Conservation (phyloP, 2,797 vertebrate genomes). For the Rhynchonycteris naso region DNA sequence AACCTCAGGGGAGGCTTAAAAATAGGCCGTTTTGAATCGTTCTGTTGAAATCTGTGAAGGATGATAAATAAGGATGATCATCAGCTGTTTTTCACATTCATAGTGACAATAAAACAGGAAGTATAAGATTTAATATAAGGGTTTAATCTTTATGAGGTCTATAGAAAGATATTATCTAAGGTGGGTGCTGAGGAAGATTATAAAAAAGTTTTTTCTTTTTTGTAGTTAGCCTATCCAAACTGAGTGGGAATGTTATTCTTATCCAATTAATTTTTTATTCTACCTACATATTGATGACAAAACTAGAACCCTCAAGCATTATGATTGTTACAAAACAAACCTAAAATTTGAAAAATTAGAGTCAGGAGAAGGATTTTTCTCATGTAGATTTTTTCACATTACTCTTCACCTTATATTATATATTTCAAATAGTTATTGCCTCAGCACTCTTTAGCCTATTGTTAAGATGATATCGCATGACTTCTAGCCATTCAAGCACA, state of each 20-base stretch:
- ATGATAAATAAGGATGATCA: neutral
- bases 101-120: neutral
- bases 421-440: neutral
- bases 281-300: neutral
- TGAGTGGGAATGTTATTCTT: neutral
- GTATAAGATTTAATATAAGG: neutral
- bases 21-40: conserved; percentile 20
- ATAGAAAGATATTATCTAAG: neutral
- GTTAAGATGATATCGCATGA: neutral
- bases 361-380: neutral
- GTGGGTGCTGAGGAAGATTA: neutral
- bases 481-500: neutral
- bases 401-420: neutral
- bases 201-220: neutral
- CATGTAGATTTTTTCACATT: neutral
- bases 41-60: neutral
- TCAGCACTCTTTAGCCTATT: neutral
- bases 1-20: neutral
- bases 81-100: neutral
- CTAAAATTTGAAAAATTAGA: conserved; percentile 18
- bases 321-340: neutral
- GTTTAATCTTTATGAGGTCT: neutral
- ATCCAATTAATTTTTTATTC: conserved; percentile 1
- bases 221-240: neutral
- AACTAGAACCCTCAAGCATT: neutral